Conservation (phyloP, 1,140 invertebrate genomes). For the Heliconius congener region DNA sequence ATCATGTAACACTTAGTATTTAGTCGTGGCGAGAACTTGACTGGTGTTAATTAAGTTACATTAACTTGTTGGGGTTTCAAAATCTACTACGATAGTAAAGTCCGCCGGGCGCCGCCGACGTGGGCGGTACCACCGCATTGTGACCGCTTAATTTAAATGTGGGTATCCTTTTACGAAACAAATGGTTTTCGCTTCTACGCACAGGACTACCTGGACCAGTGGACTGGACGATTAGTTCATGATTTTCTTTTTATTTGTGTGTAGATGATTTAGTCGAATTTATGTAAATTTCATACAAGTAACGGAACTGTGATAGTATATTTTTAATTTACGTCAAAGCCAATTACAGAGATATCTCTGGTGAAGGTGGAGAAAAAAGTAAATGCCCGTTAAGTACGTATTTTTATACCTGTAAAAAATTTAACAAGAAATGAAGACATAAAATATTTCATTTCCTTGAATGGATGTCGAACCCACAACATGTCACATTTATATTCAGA, state of each 20-base stretch:
- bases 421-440: too few relatives aligned
- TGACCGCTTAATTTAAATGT: constrained; percentile 27
- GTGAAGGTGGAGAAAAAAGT: too few relatives aligned
- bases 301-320: too few relatives aligned
- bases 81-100: constrained; percentile 32
- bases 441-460: too few relatives aligned
- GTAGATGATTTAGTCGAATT: not conserved
- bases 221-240: not conserved
- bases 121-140: constrained; percentile 25
- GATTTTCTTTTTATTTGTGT: not conserved
- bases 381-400: too few relatives aligned
- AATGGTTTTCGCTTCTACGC: constrained; percentile 24
- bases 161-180: constrained; percentile 33
- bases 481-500: too few relatives aligned
- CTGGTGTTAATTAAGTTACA: constrained; percentile 26
- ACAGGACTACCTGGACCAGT: not conserved
- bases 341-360: too few relatives aligned
- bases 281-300: not conserved
- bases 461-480: too few relatives aligned
- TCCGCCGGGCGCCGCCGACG: constrained; percentile 15
- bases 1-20: not conserved
- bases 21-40: not conserved
- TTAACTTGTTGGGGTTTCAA: constrained; percentile 31
- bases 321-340: too few relatives aligned
- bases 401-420: too few relatives aligned